Evolutionary conservation across 1,140 invertebrate species (phyloP).

Genomic region (Choristoneura fumiferana): DNA sequence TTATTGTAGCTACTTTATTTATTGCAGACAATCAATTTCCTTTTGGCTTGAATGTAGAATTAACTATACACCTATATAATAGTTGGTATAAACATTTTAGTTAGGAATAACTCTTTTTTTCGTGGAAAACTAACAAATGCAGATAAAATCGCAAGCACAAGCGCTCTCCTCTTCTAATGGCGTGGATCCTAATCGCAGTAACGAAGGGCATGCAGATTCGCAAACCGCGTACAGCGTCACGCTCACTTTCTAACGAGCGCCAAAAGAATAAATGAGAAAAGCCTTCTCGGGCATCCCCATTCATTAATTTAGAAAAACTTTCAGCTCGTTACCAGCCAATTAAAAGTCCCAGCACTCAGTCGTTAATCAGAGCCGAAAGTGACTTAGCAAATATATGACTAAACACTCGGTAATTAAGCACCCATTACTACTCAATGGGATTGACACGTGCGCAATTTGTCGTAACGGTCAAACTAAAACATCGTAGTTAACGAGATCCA

Average conservation of each 20-base stretch:
- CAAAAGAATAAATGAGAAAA: slow-evolving; percentile 45
- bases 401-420: slow-evolving; percentile 4
- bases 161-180: too few species aligned
- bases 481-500: too few species aligned
- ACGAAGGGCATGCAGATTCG: slow-evolving; percentile 15
- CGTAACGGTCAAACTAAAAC: too few species aligned
- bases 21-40: too few species aligned
- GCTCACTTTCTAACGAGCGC: slow-evolving; percentile 50
- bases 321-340: slow-evolving; percentile 57
- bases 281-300: slow-evolving; percentile 42
- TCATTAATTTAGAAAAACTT: slow-evolving; percentile 60
- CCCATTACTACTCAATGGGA: neutral
- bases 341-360: slow-evolving; percentile 45
- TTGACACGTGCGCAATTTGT: too few species aligned
- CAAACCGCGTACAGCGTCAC: slow-evolving; percentile 23
- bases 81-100: too few species aligned
- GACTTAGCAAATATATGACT: slow-evolving; percentile 27
- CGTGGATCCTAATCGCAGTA: slow-evolving; percentile 4
- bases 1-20: too few species aligned
- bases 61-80: too few species aligned
- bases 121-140: too few species aligned
- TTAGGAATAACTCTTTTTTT: too few species aligned
- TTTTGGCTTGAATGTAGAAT: too few species aligned
- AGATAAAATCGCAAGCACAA: too few species aligned
- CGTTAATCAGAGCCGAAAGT: slow-evolving; percentile 61